phyloP scores from a whole-genome alignment of 2,888 invertebrate species.

The Pristionchus arcanus region DNA sequence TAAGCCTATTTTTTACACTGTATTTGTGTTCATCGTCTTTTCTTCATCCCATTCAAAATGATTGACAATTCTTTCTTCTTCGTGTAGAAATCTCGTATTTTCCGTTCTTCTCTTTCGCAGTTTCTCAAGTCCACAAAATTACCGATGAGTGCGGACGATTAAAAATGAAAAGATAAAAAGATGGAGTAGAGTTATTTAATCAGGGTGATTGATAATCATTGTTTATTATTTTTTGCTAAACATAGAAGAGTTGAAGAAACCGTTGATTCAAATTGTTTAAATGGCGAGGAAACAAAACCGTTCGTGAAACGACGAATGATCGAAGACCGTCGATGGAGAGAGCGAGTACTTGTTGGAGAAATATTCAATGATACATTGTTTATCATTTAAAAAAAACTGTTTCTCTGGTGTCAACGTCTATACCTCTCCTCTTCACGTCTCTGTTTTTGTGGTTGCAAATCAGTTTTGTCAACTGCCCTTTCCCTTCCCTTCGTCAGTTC shows the following conservation, averaged over 20 bases:
- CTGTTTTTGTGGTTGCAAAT: background rate
- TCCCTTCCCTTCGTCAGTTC: background rate
- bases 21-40: background rate
- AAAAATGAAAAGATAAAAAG: background rate
- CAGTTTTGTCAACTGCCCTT: constrained; percentile 12
- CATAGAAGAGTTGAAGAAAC: background rate
- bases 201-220: background rate
- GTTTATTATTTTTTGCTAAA: background rate
- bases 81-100: background rate
- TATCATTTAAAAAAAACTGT: too few species aligned
- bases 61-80: background rate
- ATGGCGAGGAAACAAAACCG: background rate
- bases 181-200: background rate
- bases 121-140: background rate
- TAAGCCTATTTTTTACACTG: background rate
- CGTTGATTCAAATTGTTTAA: background rate
- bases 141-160: background rate
- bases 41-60: background rate
- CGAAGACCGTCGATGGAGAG: too few species aligned
- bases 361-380: too few species aligned
- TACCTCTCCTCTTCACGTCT: background rate
- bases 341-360: too few species aligned
- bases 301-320: too few species aligned
- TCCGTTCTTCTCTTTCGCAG: background rate
- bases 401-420: too few species aligned